A percentile compares a stretch with the other conserved stretches of the same genome.
phyloP scores from a whole-genome alignment of 2,113 vertebrate genomes.

The Calcarius ornatus region DNA sequence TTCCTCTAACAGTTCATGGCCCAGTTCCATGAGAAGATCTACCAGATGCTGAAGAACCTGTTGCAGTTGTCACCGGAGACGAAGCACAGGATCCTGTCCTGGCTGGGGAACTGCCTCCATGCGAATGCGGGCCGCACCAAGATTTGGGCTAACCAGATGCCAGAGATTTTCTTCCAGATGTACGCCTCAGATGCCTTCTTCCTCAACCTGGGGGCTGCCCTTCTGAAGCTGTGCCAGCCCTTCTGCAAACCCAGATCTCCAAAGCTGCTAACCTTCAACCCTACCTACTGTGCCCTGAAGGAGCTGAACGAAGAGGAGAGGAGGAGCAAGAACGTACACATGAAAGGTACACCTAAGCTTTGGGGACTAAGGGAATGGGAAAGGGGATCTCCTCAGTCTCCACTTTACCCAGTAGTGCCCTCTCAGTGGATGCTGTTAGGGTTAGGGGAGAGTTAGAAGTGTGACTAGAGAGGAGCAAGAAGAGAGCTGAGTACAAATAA shows the following conservation, averaged over 20 bases:
- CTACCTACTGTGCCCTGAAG: conserved; percentile 91
- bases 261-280: conserved; percentile 92
- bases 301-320: conserved; percentile 93
- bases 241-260: conserved; percentile 91
- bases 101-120: conserved; percentile 94
- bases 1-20: conserved; percentile 85
- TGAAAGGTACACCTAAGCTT: conserved; percentile 74
- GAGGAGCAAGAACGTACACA: conserved; percentile 88
- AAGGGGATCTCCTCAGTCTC: background rate
- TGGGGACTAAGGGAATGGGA: no score
- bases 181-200: conserved; percentile 95
- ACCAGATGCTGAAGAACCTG: conserved; percentile 92
- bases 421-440: background rate
- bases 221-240: conserved; percentile 95
- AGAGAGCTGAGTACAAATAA: background rate
- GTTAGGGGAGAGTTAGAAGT: background rate
- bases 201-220: conserved; percentile 90
- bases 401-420: background rate
- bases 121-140: conserved; percentile 91
- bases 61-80: conserved; percentile 91
- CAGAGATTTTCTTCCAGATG: conserved; percentile 97
- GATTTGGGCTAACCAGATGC: conserved; percentile 99
- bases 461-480: background rate
- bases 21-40: conserved; percentile 95
- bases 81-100: conserved; percentile 89